phyloP scores from a whole-genome alignment of 2,113 vertebrate genomes.

The Ammodytes marinus region DNA sequence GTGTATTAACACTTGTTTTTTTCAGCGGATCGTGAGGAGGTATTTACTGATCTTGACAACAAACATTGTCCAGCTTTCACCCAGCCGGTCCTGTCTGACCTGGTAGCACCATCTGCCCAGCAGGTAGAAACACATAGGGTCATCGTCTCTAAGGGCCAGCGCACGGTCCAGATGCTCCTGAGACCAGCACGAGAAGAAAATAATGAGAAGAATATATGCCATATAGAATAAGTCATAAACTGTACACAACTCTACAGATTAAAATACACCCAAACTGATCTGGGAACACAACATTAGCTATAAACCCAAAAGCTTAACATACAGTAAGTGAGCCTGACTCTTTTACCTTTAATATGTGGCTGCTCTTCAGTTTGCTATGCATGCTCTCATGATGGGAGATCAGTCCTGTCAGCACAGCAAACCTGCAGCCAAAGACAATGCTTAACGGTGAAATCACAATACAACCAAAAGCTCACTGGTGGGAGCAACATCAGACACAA shows the following conservation, averaged over 20 bases:
- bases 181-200: not conserved
- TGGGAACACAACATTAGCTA: not conserved
- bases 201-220: not conserved
- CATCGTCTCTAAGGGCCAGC: slow-evolving; percentile 71
- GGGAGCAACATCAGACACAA: not conserved
- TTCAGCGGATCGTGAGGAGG: too few relatives aligned
- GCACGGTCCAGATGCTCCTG: slow-evolving; percentile 84
- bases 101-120: slow-evolving; percentile 85
- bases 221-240: not conserved
- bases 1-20: too few relatives aligned
- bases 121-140: slow-evolving; percentile 82
- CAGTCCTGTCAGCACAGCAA: slow-evolving; percentile 75
- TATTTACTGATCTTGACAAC: too few relatives aligned
- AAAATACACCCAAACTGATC: not conserved
- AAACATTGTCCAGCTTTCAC: too few relatives aligned
- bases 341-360: slow-evolving; percentile 82
- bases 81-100: slow-evolving; percentile 62
- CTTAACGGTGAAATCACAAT: not conserved
- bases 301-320: not conserved
- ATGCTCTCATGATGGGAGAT: slow-evolving; percentile 75
- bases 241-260: not conserved
- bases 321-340: not conserved
- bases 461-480: not conserved
- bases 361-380: slow-evolving; percentile 82
- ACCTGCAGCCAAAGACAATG: slow-evolving; percentile 65